Percentiles rank a stretch among this genome's conserved stretches.
phyloP scores from a whole-genome alignment of 1,140 invertebrate genomes.

The Ruditapes philippinarum region DNA sequence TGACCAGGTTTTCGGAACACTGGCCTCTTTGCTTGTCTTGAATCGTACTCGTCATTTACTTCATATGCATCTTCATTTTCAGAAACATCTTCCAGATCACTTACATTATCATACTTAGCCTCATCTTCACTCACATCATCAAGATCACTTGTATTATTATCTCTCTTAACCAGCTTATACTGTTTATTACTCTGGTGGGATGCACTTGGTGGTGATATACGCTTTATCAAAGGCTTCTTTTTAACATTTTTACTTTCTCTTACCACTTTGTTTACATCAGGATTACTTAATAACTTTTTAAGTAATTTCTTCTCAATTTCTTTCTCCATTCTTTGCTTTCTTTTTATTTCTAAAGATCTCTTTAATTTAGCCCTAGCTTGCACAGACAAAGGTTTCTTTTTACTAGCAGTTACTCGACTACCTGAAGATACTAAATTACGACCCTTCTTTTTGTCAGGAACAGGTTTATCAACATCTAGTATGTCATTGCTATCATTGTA shows the following conservation, averaged over 20 bases:
- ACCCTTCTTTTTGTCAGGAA: background rate
- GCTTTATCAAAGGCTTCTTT: conserved; percentile 36
- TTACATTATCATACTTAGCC: conserved; percentile 51
- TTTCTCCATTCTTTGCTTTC: conserved; percentile 45
- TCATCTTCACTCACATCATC: conserved; percentile 60
- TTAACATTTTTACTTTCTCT: background rate
- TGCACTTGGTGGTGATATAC: conserved; percentile 47
- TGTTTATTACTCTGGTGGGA: conserved; percentile 21
- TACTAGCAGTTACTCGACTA: background rate
- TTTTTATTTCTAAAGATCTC: conserved; percentile 18
- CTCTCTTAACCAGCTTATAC: conserved; percentile 3
- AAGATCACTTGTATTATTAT: background rate
- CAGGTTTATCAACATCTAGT: background rate
- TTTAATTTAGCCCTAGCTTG: background rate
- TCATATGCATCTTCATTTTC: conserved; percentile 34
- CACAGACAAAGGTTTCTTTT: conserved; percentile 29
- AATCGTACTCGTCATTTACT: background rate
- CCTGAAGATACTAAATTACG: background rate
- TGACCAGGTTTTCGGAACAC: conserved; percentile 55
- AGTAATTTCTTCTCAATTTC: conserved; percentile 54
- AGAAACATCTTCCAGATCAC: conserved; percentile 63
- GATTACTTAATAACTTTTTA: conserved; percentile 31
- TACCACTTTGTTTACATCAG: background rate
- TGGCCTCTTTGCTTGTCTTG: conserved; percentile 18
- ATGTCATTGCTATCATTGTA: background rate